A percentile compares a stretch with the other conserved stretches of the same genome.
Evolutionary conservation across 2,797 vertebrate species (phyloP).

Genomic region (Meda fulgida): DNA sequence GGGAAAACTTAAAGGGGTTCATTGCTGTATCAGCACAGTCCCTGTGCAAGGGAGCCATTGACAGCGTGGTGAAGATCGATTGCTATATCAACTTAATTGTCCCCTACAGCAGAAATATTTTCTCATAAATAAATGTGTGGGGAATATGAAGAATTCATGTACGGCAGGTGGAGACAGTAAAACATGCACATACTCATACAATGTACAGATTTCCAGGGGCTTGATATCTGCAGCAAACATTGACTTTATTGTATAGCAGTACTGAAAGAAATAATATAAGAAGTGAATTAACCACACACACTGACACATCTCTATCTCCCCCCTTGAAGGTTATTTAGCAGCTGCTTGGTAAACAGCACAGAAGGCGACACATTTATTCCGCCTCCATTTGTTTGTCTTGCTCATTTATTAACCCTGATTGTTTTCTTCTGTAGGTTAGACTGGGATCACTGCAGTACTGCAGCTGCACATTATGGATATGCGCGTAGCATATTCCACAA

Average conservation of each 20-base stretch:
- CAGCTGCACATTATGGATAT: background rate
- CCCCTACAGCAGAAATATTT: slow-evolving; percentile 64
- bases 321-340: slow-evolving; percentile 72
- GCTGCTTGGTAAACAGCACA: slow-evolving; percentile 62
- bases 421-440: slow-evolving; percentile 58
- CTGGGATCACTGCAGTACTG: background rate
- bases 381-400: slow-evolving; percentile 63
- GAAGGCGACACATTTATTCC: slow-evolving; percentile 51
- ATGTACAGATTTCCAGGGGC: slow-evolving; percentile 37
- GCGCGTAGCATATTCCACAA: background rate
- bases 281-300: slow-evolving; percentile 51
- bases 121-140: slow-evolving; percentile 60
- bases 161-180: slow-evolving; percentile 47
- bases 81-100: slow-evolving; percentile 49
- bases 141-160: slow-evolving; percentile 74
- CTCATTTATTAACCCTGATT: slow-evolving; percentile 66
- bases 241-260: slow-evolving; percentile 69
- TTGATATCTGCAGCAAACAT: slow-evolving; percentile 69
- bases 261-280: slow-evolving; percentile 64
- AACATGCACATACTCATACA: slow-evolving; percentile 14
- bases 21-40: slow-evolving; percentile 5
- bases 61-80: slow-evolving; percentile 43
- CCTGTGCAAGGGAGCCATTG: slow-evolving; percentile 19
- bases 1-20: slow-evolving; percentile 7
- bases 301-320: slow-evolving; percentile 55